Conservation (phyloP, 2,113 vertebrate species). For the Sapayoa aenigma region DNA sequence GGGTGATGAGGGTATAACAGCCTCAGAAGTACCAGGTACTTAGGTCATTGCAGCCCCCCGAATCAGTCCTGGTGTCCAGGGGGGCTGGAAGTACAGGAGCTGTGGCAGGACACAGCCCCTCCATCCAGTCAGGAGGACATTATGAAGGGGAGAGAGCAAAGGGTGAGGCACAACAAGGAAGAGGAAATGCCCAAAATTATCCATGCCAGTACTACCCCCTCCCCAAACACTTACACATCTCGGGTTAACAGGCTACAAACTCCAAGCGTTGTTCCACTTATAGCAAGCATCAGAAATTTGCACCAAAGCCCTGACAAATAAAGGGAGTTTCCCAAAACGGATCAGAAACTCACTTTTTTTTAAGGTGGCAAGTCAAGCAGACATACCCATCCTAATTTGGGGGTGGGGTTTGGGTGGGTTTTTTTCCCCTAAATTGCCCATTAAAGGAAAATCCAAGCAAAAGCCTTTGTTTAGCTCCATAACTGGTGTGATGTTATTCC, state of each 20-base stretch:
- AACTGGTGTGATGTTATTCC: fast-evolving
- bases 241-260: not conserved
- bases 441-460: not conserved
- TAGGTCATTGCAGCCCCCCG: not conserved
- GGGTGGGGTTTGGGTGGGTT: fast-evolving
- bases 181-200: not conserved
- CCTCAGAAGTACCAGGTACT: fast-evolving
- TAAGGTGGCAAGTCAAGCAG: not conserved
- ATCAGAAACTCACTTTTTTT: not conserved
- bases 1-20: not conserved
- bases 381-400: fast-evolving
- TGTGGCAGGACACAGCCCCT: not conserved
- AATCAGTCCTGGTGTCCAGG: not conserved
- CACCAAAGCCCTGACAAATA: not conserved
- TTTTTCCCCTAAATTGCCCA: no score
- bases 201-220: not conserved
- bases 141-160: not conserved
- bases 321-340: not conserved
- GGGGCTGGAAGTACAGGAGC: not conserved
- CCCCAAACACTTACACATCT: fast-evolving
- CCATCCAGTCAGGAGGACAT: not conserved
- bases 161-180: not conserved
- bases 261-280: not conserved
- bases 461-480: not conserved
- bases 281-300: not conserved